These are phyloP conservation scores for Amiota mariae DNA, from an alignment of 2,888 invertebrate genomes.

Conservation along the genomic window DNA sequence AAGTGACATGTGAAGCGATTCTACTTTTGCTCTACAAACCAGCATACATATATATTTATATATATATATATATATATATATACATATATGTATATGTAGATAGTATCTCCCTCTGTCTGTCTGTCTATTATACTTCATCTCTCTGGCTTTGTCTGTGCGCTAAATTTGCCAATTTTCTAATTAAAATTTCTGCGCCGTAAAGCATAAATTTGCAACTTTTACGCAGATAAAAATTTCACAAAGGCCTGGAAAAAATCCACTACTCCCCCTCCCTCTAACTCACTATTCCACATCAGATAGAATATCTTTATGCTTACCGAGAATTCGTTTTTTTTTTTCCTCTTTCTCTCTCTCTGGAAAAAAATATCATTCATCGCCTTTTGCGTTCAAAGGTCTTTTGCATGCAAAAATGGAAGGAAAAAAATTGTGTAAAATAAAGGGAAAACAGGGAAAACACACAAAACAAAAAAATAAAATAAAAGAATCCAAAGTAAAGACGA, in stretches of 20 bases:
- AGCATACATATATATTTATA: background rate
- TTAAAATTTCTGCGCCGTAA: constrained; percentile 66
- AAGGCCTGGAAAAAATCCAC: constrained; percentile 40
- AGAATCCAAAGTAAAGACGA: background rate
- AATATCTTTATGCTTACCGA: constrained; percentile 9
- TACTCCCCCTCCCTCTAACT: too few relatives aligned
- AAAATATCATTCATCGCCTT: background rate
- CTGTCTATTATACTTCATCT: background rate
- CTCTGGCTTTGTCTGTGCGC: constrained; percentile 33
- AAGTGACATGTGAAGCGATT: background rate
- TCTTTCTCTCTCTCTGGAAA: too few relatives aligned
- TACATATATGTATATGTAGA: background rate
- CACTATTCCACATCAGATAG: too few relatives aligned
- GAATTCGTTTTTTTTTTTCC: background rate
- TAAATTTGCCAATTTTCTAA: constrained; percentile 65
- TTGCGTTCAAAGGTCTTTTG: constrained; percentile 21
- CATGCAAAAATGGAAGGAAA: background rate
- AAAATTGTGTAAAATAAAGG: too few relatives aligned
- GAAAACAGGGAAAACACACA: too few relatives aligned
- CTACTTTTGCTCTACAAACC: too few relatives aligned
- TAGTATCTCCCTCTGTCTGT: background rate
- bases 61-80: background rate
- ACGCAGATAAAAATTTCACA: constrained; percentile 51
- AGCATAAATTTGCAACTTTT: constrained; percentile 62
- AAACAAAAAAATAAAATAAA: too few relatives aligned